Base-by-base conservation (phyloP, 2,797 vertebrate genomes). In the Takifugu ocellatus region DNA sequence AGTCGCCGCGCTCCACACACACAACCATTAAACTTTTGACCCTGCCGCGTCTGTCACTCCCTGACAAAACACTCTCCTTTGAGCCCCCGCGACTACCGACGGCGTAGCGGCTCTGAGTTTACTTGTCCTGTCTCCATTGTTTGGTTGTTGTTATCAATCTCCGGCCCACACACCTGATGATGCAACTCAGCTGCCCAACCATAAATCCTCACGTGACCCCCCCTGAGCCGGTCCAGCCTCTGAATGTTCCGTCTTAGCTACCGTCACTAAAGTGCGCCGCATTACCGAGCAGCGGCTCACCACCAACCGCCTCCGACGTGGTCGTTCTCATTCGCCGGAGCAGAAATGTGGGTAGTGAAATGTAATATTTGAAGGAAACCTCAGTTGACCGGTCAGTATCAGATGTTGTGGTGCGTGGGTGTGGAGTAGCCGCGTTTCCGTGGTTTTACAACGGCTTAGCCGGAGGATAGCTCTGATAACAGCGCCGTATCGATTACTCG, bases 21-120 rank as follows among this genome's bases (percentile, higher is more conserved):
- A 39, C 63, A 21, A 14, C 71, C 75, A 74, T 85, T 85, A 77
- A 82, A 90, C 85, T 82, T 85, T 84, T 88, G 87, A 90, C 86
- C 88, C 74, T 6, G 17, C 44, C 39, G n/a, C 3, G 51, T 79
- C 69, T 66, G 66, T 63, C 78, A 55, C 42, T 54, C 56, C 61
- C 53, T 81, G 71, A 75, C 74, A 53, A 79, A 81, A 69, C 61
- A 17, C n/a, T 2, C 49, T 54, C 58, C 59, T 74, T 66, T 79
- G 63, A 77, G 49, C 21, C 44, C 21, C 52, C 17, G 46, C 3
- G 63, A 76, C 68, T 73, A 66, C 78, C 51, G 81, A 78, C 58
- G 31, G 27, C 59, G 80, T 59, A 60, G 15, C 39, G 51, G 24
- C 56, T 7, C 54, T 51, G 4, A 39, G 65, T 77, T 75, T 69